phyloP scores from a whole-genome alignment of 1,140 invertebrate genomes.

The Sitobion miscanthi region DNA sequence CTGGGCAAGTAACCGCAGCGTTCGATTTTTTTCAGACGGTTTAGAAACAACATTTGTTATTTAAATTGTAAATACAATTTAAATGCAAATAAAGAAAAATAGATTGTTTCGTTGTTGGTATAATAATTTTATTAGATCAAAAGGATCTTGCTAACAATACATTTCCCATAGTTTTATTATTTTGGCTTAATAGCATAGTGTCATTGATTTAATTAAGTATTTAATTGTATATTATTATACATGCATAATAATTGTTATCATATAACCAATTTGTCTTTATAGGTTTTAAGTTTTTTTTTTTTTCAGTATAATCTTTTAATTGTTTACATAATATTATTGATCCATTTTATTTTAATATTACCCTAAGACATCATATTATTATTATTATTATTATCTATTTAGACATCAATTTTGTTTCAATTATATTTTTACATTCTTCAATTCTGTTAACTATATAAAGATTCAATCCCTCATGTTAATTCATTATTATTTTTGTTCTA shows the following conservation, averaged over 20 bases:
- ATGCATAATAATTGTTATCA: background rate
- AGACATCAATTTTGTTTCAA: background rate
- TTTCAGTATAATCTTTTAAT: background rate
- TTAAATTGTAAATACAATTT: conserved; percentile 30
- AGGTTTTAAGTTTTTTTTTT: background rate
- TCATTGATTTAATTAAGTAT: background rate
- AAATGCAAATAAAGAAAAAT: background rate
- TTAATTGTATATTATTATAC: background rate
- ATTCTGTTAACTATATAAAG: background rate
- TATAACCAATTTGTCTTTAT: background rate
- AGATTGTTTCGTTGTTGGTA: background rate
- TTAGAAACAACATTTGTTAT: conserved; percentile 34
- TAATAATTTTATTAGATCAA: background rate
- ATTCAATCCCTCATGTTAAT: background rate
- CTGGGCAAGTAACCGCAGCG: conserved; percentile 46
- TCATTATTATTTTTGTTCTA: conserved; percentile 11
- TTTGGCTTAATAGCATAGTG: background rate
- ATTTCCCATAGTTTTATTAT: background rate
- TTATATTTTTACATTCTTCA: background rate
- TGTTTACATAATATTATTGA: background rate
- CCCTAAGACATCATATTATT: background rate
- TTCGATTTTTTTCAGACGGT: conserved; percentile 34
- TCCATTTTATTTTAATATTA: background rate
- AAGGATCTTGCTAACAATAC: background rate
- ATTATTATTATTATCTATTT: background rate